These are phyloP conservation scores for Gryllus bimaculatus DNA, from an alignment of 1,140 invertebrate species.

Conservation along the genomic window DNA sequence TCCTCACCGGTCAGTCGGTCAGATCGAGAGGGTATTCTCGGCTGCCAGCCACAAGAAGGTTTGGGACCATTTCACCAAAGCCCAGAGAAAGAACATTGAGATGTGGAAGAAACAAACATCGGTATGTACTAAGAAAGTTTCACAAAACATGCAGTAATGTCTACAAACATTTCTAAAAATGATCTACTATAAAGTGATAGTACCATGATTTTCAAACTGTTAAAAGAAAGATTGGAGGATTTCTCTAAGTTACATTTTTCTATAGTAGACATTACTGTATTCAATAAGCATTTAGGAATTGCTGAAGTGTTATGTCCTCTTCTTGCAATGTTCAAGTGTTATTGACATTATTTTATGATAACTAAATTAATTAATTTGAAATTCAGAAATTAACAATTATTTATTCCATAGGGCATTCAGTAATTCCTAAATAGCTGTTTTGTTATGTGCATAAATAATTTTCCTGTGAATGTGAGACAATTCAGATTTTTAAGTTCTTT, in stretches of 20 bases:
- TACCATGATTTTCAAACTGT: neutral
- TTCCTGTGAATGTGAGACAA: neutral
- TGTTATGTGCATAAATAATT: neutral
- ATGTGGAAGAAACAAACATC: conserved; percentile 92
- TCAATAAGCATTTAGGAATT: neutral
- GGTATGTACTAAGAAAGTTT: conserved; percentile 59
- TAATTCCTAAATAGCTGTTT: neutral
- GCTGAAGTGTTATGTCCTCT: neutral
- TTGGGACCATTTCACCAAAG: conserved; percentile 99
- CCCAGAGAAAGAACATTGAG: conserved; percentile 95
- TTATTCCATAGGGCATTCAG: neutral
- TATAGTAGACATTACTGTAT: conserved; percentile 3
- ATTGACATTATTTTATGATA: neutral
- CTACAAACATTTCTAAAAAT: neutral
- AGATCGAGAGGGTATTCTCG: conserved; percentile 93
- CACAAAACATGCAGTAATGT: neutral
- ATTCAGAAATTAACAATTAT: neutral
- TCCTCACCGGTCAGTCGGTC: conserved; percentile 65
- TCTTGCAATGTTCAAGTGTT: no score
- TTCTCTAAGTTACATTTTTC: neutral
- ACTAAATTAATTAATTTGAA: neutral
- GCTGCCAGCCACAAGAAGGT: conserved; percentile 92
- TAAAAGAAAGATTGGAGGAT: neutral
- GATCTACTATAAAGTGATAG: neutral
- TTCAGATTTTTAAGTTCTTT: no score